Percentiles rank a stretch among this genome's conserved stretches.
Evolutionary conservation across 2,113 vertebrate genomes (phyloP).

Genomic region (Thamnaconus septentrionalis): DNA sequence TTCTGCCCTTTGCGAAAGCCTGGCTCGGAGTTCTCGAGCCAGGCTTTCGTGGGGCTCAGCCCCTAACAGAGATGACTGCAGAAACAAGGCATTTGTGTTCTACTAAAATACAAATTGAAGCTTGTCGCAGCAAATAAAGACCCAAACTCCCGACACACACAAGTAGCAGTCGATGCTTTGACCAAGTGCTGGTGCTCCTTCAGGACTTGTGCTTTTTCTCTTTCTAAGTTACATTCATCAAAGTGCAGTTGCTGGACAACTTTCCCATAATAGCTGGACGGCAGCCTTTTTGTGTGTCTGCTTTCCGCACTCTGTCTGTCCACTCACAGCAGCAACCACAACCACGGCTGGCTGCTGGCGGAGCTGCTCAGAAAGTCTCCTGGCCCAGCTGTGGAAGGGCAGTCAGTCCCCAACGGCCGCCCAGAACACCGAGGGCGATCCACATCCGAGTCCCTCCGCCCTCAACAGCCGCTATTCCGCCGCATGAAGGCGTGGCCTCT

Average conservation of each 20-base stretch:
- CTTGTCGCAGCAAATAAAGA: slow-evolving; percentile 34
- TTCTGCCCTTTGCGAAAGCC: too few relatives aligned
- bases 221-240: not conserved
- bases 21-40: too few relatives aligned
- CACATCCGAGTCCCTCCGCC: not conserved
- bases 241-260: not conserved
- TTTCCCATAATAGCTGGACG: slow-evolving; percentile 5
- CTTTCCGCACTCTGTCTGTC: not conserved
- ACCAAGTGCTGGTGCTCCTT: too few relatives aligned
- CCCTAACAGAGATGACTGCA: not conserved
- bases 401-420: not conserved
- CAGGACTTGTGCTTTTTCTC: slow-evolving; percentile 4
- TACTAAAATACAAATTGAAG: slow-evolving; percentile 13
- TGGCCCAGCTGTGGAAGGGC: not conserved
- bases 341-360: not conserved
- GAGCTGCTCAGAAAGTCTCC: slow-evolving; percentile 6
- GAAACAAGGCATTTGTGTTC: slow-evolving; percentile 20
- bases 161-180: too few relatives aligned
- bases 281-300: not conserved
- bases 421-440: not conserved
- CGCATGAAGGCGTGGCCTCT: slow-evolving; percentile 78
- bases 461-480: slow-evolving; percentile 79
- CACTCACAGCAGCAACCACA: not conserved
- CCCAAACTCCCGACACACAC: too few relatives aligned
- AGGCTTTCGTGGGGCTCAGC: too few relatives aligned